Evolutionary conservation across 2,888 invertebrate genomes (phyloP), one percentile per base, ranked within the genome.

Genomic region (Branchinecta sandiegonensis): DNA sequence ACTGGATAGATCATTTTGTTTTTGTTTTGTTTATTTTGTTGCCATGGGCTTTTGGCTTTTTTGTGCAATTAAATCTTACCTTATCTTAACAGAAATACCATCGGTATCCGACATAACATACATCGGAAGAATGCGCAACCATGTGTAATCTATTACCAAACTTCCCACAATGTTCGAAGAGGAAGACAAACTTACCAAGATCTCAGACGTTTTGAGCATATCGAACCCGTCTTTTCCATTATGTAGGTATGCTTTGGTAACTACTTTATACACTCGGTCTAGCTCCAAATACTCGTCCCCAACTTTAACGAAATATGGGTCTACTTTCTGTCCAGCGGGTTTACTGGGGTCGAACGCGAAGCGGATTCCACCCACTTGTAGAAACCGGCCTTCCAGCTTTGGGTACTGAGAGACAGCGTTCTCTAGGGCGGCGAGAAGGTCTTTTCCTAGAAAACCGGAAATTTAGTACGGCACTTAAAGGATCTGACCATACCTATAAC

Each of bases 381-480:
- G 90, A 76, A 94, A 94, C 72, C 93, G 78, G 0, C 93, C 93
- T 77, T 93, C 93, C 46, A 92, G 78, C 74, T 87, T 88, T 0
- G 94, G 94, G 77, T 89, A 93, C 76, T 88, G 86, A 71, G 84
- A 85, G 46, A 94, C 92, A 0, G 88, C 83, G 76, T 94, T 94
- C 78, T 94, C 94, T 68, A 94, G 76, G 0, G 86, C 86, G 69
- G 83, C 81, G 72, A 89, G 77, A 17, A 93, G 76, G 70, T 83
- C 82, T 65, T 82, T 78, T 0, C 92, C 85, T 83, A 73, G 68
- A 74, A 72, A 37, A 70, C 37, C 48, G 12, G 37, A 37, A 37
- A 37, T 68, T 23, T 47, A 48, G n/a, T 48, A 37, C n/a, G 65
- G 63, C 10, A 17, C 14, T 56, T 8, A n/a, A 13, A 37, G 6